Evolutionary conservation across 53 echinoderm and acorn worm species (phyloP), one percentile per base, ranked within the genome.

Genomic region (Hippasteria phrygiana): DNA sequence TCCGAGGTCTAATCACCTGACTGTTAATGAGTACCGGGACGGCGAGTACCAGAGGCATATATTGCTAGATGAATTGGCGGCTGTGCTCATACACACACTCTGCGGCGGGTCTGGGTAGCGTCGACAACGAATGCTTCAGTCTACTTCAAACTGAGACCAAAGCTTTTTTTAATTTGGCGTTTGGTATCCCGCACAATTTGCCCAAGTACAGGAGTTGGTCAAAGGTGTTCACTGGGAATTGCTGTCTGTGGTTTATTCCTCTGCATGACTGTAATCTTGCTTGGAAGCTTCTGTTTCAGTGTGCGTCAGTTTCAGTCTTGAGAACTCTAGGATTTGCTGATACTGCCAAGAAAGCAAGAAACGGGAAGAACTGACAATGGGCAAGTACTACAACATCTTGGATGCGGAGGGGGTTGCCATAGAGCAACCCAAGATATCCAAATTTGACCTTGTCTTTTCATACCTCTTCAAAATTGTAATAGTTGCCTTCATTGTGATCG

Each of bases 1-100:
- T n/a, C 37, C 50, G 20, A 34, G 31, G 70, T 70, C 33, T 85
- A 69, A 85, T 70, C 85, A 71, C 70, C 85, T 54, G 50, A 71
- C 43, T 16, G 64, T 71, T 85, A 85, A 85, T 71, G 71, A 85
- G 50, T 71, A 28, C 35, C 28, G 14, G 53, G 66, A 32, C 6
- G 3, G 43, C 27, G 41, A 7, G 22, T 14, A 62, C 39, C 32
- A 28, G 20, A 43, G 33, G 46, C 43, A 64, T 45, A 65, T 43
- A 82, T 5, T 28, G 33, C 66, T 66, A 16, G 66, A 64, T 65
- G 82, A 63, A 13, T 33, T 45, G 3, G 65, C 82, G 66, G 65
- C 82, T 45, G 82, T 43, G 64, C 46, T 29, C 45, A 65, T 36
- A 41, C 31, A 63, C 73, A 8, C 18, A 43, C 5, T 34, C 37